Evolutionary conservation across 2,797 vertebrate species (phyloP).

Genomic region (Enteromius radiatus): DNA sequence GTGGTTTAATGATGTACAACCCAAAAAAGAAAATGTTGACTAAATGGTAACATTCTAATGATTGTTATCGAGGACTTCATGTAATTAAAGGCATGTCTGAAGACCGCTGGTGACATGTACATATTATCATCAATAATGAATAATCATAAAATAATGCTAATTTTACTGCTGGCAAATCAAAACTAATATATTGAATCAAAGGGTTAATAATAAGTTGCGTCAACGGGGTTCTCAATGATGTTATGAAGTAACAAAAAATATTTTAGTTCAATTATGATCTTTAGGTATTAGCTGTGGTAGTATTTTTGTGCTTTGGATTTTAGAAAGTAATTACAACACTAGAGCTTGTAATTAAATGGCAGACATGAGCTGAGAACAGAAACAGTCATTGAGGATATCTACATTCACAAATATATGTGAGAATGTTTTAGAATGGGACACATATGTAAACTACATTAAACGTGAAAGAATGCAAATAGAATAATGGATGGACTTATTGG

Average conservation of each 20-base stretch:
- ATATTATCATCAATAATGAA: too few relatives aligned
- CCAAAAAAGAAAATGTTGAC: background rate
- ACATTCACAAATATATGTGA: background rate
- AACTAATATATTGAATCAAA: background rate
- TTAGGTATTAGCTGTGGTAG: background rate
- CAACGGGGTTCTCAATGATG: background rate
- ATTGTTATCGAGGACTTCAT: background rate
- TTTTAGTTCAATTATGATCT: background rate
- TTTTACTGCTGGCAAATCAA: background rate
- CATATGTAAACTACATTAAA: background rate
- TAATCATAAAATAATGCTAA: background rate
- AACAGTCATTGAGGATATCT: background rate
- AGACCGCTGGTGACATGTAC: background rate
- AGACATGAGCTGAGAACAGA: background rate
- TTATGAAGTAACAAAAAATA: background rate
- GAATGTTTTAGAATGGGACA: background rate
- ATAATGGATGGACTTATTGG: background rate
- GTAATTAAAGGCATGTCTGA: background rate
- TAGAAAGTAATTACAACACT: slow-evolving; percentile 6
- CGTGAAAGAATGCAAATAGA: background rate
- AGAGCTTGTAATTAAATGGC: slow-evolving; percentile 2
- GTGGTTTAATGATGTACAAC: background rate
- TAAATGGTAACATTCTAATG: background rate
- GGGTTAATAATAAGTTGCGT: background rate
- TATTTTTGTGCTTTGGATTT: slow-evolving; percentile 16